Evolutionary conservation across 1,140 invertebrate genomes (phyloP), one percentile per base, ranked within the genome.

Genomic region (Leptestheria dahalacensis): DNA sequence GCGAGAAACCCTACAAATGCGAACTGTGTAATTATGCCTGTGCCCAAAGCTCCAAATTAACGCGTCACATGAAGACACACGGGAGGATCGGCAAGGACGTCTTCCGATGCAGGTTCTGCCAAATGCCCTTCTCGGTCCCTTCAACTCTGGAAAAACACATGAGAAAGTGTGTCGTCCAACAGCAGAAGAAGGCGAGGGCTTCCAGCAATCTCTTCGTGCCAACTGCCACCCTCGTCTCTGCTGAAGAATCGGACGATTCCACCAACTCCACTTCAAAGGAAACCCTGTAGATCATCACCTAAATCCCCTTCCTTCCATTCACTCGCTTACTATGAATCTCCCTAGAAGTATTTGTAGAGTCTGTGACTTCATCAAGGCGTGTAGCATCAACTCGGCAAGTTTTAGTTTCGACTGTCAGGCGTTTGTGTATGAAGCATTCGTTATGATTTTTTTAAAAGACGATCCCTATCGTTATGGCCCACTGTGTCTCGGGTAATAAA

Each of bases 61-160:
- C 97, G 20, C 81, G 97, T 66, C 97, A 99, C 76, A 99, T 99
- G 97, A 97, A 98, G 71, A 99, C 97, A 0, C 97, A 99, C 73
- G 97, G 97, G 0, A 79, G 96, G 63, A 81, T 94, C 33, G 97
- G 96, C 33, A 99, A 99, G 73, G 95, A 98, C 71, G 90, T 94
- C 3, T 99, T 96, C 71, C 85, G 91, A 51, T 99, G 97, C 74
- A 83, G 95, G 33, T 99, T 99, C 72, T 99, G 97, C 74, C 88
- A 95, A 69, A 99, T 99, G 95, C 97, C 97, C 4, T 99, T 99
- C 78, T 97, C 93, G 2, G 96, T 99, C 18, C 92, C 97, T 18
- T 97, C 92, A 51, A 99, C 97, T 0, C 77, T 99, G 28, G 97
- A 99, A 74, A 99, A 99, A 72, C 97, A 99, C 76, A 99, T 99